phyloP scores from a whole-genome alignment of 2,797 vertebrate species.

The Myiotriccus ornatus region DNA sequence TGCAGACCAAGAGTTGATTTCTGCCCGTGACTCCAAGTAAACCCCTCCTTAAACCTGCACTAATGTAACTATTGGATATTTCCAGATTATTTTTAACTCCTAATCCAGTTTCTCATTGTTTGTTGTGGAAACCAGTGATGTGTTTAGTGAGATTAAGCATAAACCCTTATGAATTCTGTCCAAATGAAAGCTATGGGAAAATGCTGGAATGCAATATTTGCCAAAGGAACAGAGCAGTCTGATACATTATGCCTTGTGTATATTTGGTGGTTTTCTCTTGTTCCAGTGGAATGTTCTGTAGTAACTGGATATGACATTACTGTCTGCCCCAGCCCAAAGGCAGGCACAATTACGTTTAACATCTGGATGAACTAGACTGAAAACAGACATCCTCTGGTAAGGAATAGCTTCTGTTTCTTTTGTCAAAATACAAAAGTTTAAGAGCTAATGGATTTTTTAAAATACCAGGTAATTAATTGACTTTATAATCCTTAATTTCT shows the following conservation, averaged over 20 bases:
- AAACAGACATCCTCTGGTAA: not conserved
- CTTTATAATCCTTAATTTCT: not conserved
- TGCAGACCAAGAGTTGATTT: not conserved
- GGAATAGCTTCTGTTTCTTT: not conserved
- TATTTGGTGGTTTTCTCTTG: not conserved
- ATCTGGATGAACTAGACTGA: not conserved
- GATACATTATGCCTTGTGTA: not conserved
- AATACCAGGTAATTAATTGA: not conserved
- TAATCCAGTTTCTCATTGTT: not conserved
- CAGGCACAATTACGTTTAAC: not conserved
- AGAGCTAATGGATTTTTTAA: not conserved
- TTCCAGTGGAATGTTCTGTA: not conserved
- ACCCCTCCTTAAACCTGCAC: not conserved
- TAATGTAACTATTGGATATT: not conserved
- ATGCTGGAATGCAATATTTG: not conserved
- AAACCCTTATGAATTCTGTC: not conserved
- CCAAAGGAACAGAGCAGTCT: not conserved
- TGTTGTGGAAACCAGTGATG: not conserved
- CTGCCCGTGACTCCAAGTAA: fast-evolving
- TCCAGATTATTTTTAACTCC: not conserved
- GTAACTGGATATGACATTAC: not conserved
- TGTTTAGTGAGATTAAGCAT: not conserved
- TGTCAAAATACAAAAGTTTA: not conserved
- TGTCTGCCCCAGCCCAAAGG: not conserved
- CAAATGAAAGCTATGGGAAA: not conserved